Evolutionary conservation across 2,113 vertebrate species (phyloP).

Genomic region (Phoenicopterus ruber): DNA sequence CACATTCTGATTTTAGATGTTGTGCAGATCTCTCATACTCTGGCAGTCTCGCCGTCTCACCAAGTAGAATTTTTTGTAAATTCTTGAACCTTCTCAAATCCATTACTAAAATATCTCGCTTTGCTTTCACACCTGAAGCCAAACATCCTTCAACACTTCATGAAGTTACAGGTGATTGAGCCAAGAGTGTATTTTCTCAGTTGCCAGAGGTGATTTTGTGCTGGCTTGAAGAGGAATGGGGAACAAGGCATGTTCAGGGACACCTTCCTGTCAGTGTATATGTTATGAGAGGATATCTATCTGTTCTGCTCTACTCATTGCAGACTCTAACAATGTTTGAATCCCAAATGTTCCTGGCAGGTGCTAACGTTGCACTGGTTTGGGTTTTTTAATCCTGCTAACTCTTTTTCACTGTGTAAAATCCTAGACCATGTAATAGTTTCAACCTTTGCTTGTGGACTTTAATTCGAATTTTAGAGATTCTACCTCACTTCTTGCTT

Average conservation of each 20-base stretch:
- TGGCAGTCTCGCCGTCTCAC: neutral
- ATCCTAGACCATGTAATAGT: neutral
- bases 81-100: neutral
- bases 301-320: neutral
- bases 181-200: neutral
- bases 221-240: neutral
- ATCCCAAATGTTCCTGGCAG: neutral
- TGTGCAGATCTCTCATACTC: neutral
- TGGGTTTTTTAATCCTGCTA: neutral
- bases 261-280: neutral
- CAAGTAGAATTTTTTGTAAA: neutral
- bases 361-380: neutral
- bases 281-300: neutral
- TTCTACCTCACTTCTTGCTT: neutral
- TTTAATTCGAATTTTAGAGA: neutral
- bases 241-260: neutral
- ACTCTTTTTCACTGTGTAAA: neutral
- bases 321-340: neutral
- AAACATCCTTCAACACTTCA: neutral
- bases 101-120: neutral
- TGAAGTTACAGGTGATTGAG: conserved; percentile 5
- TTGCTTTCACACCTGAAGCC: neutral
- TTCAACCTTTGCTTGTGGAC: neutral
- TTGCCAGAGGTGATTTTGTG: neutral
- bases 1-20: neutral